Conservation (phyloP, 2,797 vertebrate genomes). For the Melanotaenia parkinsoni region DNA sequence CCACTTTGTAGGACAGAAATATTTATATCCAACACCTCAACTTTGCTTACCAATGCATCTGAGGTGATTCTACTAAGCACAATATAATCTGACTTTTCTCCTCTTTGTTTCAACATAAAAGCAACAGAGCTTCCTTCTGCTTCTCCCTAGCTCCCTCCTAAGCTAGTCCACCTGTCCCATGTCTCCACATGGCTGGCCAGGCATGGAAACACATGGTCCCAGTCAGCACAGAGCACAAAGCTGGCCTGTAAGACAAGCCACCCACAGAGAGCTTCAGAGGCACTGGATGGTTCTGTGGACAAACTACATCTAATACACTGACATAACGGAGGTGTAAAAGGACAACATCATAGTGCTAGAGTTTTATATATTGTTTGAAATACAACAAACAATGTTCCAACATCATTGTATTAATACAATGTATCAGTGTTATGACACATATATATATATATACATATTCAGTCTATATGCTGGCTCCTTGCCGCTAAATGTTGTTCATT, state of each 20-base stretch:
- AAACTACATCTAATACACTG: constrained; percentile 34
- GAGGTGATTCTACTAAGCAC: neutral
- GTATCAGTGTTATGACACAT: constrained; percentile 17
- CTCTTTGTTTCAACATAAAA: constrained; percentile 35
- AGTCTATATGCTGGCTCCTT: constrained; percentile 26
- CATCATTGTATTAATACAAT: neutral
- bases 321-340: constrained; percentile 9
- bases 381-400: neutral
- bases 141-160: constrained; percentile 45
- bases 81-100: constrained; percentile 10
- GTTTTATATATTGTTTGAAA: neutral
- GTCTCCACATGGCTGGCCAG: constrained; percentile 66
- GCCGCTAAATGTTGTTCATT: constrained; percentile 23
- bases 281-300: constrained; percentile 29
- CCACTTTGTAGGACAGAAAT: constrained; percentile 20
- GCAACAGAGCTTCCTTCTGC: constrained; percentile 26
- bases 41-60: constrained; percentile 19
- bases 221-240: constrained; percentile 72
- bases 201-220: constrained; percentile 78
- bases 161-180: constrained; percentile 74
- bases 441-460: constrained; percentile 10
- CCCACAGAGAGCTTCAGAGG: constrained; percentile 61
- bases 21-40: constrained; percentile 14
- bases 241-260: constrained; percentile 76
- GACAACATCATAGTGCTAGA: neutral